These are phyloP conservation scores for Sinhomidia bicolor DNA, from an alignment of 2,888 invertebrate species.

Conservation along the genomic window DNA sequence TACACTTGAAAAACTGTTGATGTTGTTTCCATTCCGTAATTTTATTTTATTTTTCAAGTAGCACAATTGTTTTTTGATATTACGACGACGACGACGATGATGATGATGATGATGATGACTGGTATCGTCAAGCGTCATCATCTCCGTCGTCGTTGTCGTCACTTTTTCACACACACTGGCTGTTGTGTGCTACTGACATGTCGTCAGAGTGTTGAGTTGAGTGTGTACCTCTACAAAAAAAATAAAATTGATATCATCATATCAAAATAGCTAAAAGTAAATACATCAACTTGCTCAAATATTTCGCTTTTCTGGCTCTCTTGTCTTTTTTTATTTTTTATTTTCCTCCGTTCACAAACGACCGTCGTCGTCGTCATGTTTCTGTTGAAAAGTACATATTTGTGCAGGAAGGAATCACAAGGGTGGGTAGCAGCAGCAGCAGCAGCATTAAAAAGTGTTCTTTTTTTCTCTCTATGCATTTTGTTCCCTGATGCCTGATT, in stretches of 20 bases:
- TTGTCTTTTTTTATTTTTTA: not conserved
- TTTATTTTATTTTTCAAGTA: not conserved
- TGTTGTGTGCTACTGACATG: not conserved
- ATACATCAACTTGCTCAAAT: constrained; percentile 10
- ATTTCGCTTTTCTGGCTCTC: not conserved
- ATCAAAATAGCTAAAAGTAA: not conserved
- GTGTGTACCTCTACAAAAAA: not conserved
- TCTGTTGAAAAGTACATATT: too few relatives aligned
- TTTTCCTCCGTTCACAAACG: not conserved
- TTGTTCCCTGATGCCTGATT: not conserved
- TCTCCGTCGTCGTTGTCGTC: not conserved
- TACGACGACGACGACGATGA: not conserved
- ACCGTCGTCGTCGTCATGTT: constrained; percentile 52
- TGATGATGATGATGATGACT: not conserved
- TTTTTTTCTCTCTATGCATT: too few relatives aligned
- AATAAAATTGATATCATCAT: not conserved
- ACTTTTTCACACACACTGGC: not conserved
- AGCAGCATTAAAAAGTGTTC: too few relatives aligned
- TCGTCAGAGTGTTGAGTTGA: not conserved
- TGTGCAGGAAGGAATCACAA: too few relatives aligned
- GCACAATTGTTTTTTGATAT: not conserved
- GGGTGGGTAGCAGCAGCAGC: too few relatives aligned
- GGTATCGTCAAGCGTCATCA: not conserved
- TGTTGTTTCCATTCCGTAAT: not conserved
- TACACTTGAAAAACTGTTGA: not conserved